Evolutionary conservation across 2,888 invertebrate genomes (phyloP).

Genomic region (Caenorhabditis sulstoni): DNA sequence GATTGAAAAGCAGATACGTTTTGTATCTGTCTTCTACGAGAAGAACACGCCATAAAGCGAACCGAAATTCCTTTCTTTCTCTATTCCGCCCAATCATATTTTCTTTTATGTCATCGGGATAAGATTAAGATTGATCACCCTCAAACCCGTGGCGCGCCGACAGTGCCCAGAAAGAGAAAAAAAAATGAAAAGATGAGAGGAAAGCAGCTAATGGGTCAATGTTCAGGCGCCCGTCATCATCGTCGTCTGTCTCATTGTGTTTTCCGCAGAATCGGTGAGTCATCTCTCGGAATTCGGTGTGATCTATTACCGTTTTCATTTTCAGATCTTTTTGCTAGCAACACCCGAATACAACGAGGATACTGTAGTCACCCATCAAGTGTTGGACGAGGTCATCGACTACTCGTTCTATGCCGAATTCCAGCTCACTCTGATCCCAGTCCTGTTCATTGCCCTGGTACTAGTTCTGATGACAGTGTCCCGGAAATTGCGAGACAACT

Average conservation of each 20-base stretch:
- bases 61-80: not conserved
- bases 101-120: constrained; percentile 29
- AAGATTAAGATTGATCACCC: constrained; percentile 26
- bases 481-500: constrained; percentile 36
- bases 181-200: not conserved
- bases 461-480: constrained; percentile 17
- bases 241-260: constrained; percentile 34
- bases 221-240: constrained; percentile 53
- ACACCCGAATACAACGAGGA: constrained; percentile 46
- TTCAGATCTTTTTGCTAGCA: constrained; percentile 37
- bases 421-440: constrained; percentile 50
- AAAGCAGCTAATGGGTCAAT: constrained; percentile 42
- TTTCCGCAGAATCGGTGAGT: constrained; percentile 50
- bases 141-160: not conserved
- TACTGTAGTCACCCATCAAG: constrained; percentile 49
- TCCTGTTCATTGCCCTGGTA: constrained; percentile 35
- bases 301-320: not conserved
- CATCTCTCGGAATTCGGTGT: not conserved
- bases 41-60: constrained; percentile 14
- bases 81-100: constrained; percentile 9
- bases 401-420: constrained; percentile 46
- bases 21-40: constrained; percentile 1
- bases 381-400: constrained; percentile 48
- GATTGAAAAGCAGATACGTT: constrained; percentile 4
- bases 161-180: not conserved